Conservation (phyloP, 1,140 invertebrate species). For the Euglossa dilemma region DNA sequence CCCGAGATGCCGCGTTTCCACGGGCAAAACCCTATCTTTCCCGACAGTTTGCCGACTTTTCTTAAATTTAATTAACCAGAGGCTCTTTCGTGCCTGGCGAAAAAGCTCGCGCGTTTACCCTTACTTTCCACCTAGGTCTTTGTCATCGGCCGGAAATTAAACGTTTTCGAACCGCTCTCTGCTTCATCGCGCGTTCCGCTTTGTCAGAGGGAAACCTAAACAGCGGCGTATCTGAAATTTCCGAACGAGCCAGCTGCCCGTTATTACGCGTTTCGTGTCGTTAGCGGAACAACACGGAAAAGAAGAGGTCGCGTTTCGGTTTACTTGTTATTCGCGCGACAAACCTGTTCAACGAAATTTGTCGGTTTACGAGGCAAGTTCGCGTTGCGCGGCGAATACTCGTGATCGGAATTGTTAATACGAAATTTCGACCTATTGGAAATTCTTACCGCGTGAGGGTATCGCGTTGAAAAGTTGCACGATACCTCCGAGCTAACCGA, state of each 20-base stretch:
- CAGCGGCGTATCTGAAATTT: background rate
- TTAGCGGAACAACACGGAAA: no score
- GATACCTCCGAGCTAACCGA: background rate
- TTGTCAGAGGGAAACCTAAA: no score
- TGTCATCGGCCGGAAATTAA: conserved; percentile 34
- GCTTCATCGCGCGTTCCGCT: background rate
- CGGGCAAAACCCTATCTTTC: background rate
- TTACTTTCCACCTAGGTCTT: background rate
- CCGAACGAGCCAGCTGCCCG: background rate
- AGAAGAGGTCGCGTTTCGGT: no score
- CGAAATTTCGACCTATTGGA: conserved; percentile 15
- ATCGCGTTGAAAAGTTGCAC: conserved; percentile 22
- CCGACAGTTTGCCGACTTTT: background rate
- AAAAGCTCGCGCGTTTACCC: background rate
- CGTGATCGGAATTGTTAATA: conserved; percentile 49
- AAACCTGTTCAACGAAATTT: conserved; percentile 37
- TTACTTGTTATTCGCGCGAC: conserved; percentile 35
- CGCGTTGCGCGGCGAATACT: conserved; percentile 10
- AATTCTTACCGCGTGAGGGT: conserved; percentile 27
- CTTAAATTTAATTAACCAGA: conserved; percentile 9
- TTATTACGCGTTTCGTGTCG: background rate
- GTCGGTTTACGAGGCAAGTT: conserved; percentile 28
- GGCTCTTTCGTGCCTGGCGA: background rate
- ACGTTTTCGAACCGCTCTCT: conserved; percentile 10
- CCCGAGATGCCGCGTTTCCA: background rate